Conservation (phyloP, 1,140 invertebrate genomes). For the Anthonomus grandis region DNA sequence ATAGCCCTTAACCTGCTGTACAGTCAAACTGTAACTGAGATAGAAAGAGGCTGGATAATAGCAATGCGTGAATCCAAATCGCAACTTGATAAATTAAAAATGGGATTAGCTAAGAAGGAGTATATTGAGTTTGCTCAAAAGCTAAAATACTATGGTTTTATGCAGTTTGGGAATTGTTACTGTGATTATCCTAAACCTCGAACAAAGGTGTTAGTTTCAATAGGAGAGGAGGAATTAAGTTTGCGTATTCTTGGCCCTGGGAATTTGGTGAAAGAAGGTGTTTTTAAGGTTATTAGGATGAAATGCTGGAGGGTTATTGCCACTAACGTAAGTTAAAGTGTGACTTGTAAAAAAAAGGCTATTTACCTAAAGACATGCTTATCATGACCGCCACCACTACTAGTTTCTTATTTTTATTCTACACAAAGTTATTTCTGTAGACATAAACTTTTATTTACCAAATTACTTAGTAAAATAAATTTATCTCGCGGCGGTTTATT, state of each 20-base stretch:
- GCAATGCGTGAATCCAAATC: conserved; percentile 66
- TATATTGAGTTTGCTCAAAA: conserved; percentile 78
- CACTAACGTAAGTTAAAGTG: conserved; percentile 74
- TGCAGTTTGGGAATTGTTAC: conserved; percentile 74
- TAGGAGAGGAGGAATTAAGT: conserved; percentile 76
- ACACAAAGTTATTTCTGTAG: too few relatives aligned
- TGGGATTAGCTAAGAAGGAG: conserved; percentile 79
- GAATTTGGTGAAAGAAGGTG: conserved; percentile 65
- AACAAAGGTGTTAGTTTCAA: conserved; percentile 64
- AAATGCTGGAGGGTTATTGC: conserved; percentile 95
- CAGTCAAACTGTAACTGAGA: conserved; percentile 80
- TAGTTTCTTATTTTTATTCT: too few relatives aligned
- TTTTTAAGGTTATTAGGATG: conserved; percentile 92
- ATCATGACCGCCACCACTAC: too few relatives aligned
- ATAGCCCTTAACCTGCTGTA: conserved; percentile 85
- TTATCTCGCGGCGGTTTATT: too few relatives aligned
- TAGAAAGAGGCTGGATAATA: conserved; percentile 81
- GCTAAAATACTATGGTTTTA: conserved; percentile 84
- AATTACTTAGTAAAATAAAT: too few relatives aligned
- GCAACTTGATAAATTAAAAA: conserved; percentile 67
- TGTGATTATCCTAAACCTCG: conserved; percentile 75
- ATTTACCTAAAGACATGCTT: too few relatives aligned
- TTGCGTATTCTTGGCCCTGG: conserved; percentile 55
- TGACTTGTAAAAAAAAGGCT: too few relatives aligned
- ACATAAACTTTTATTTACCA: too few relatives aligned